Evolutionary conservation across 2,888 invertebrate genomes (phyloP).

Genomic region (Onthophagus sagittarius): DNA sequence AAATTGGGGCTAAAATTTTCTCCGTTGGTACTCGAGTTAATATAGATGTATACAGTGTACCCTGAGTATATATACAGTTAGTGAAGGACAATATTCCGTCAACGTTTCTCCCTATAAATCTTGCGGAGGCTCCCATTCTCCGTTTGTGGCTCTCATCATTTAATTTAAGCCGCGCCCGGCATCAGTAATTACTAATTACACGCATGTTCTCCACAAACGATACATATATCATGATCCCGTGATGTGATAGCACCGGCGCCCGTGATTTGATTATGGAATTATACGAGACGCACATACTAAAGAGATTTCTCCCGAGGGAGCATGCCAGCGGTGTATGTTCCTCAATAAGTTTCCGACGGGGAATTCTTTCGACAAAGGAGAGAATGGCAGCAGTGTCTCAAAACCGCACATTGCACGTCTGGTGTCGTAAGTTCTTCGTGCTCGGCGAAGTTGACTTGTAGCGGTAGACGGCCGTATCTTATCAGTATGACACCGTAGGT

Average conservation of each 20-base stretch:
- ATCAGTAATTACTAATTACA: slow-evolving; percentile 39
- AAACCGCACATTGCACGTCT: not conserved
- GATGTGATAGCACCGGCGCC: slow-evolving; percentile 32
- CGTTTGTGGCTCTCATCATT: slow-evolving; percentile 23
- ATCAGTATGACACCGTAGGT: slow-evolving; percentile 1
- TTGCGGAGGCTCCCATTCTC: slow-evolving; percentile 2
- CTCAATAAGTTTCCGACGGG: not conserved
- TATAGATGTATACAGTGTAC: not conserved
- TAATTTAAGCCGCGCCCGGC: slow-evolving; percentile 29
- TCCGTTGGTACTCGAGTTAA: too few species aligned
- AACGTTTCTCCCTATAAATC: slow-evolving; percentile 3
- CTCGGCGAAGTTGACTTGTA: not conserved
- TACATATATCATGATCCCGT: slow-evolving; percentile 38
- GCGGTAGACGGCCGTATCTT: slow-evolving; percentile 1
- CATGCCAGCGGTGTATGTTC: not conserved
- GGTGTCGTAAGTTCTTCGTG: not conserved
- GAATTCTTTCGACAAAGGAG: not conserved
- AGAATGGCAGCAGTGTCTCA: not conserved
- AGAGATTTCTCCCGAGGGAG: not conserved
- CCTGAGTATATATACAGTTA: not conserved
- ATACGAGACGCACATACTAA: slow-evolving; percentile 12
- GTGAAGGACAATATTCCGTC: slow-evolving; percentile 10
- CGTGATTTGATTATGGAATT: slow-evolving; percentile 34
- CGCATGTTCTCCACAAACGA: slow-evolving; percentile 37
- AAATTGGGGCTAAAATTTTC: not conserved